Conservation (phyloP, 2,888 invertebrate species). For the Calliphora vomitoria region DNA sequence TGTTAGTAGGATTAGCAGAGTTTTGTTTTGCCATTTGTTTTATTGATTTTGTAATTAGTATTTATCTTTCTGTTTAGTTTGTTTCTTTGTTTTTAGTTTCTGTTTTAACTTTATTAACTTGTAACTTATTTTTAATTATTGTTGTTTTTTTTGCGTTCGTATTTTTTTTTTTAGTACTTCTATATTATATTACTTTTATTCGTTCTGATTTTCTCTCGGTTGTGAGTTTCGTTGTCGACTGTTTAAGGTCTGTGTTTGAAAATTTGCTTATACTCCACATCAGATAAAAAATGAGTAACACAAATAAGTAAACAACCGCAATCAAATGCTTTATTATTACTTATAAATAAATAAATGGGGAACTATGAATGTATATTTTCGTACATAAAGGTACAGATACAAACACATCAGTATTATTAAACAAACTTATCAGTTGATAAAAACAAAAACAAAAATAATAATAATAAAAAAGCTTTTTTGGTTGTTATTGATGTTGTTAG, state of each 20-base stretch:
- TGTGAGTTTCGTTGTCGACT: conserved; percentile 65
- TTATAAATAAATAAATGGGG: conserved; percentile 9
- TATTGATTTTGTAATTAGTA: background rate
- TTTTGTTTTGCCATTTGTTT: conserved; percentile 69
- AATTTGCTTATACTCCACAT: conserved; percentile 55
- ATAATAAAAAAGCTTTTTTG: conserved; percentile 31
- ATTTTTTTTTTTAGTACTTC: conserved; percentile 19
- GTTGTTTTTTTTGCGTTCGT: conserved; percentile 27
- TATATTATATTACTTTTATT: conserved; percentile 27
- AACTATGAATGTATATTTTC: background rate
- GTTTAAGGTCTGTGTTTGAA: conserved; percentile 53
- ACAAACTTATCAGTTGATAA: conserved; percentile 25
- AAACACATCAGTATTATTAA: conserved; percentile 3
- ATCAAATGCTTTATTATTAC: conserved; percentile 29
- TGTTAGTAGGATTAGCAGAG: conserved; percentile 57
- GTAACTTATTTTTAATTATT: background rate
- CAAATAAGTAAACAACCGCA: conserved; percentile 36
- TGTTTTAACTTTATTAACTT: background rate
- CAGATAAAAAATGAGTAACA: conserved; percentile 46
- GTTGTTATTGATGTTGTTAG: background rate
- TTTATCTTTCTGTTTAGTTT: background rate
- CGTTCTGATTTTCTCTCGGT: conserved; percentile 58
- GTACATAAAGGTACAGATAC: background rate
- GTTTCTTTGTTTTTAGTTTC: conserved; percentile 7
- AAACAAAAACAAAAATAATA: background rate